Percentiles rank a stretch among this genome's conserved stretches.
Evolutionary conservation across 2,888 invertebrate species (phyloP).

Genomic region (Nematopogon swammerdamellus): DNA sequence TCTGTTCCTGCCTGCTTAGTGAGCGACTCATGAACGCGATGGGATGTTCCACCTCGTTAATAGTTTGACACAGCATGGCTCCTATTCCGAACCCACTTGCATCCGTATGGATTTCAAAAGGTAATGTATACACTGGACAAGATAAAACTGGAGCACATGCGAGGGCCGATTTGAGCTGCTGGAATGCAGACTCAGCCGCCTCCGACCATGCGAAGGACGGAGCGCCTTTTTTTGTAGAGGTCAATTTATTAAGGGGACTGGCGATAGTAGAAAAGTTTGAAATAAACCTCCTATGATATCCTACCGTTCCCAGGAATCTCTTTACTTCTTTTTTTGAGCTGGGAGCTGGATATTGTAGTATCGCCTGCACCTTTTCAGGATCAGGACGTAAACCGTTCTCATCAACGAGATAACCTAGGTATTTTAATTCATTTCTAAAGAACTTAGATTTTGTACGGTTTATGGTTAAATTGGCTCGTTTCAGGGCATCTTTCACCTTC

Average conservation of each 20-base stretch:
- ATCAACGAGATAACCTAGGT: constrained; percentile 13
- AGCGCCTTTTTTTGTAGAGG: constrained; percentile 10
- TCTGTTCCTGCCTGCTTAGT: constrained; percentile 1
- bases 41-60: too few relatives aligned
- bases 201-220: too few relatives aligned
- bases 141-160: constrained; percentile 3
- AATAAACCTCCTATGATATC: constrained; percentile 7
- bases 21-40: constrained; percentile 11
- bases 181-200: constrained; percentile 14
- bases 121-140: constrained; percentile 1
- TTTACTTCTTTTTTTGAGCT: constrained; percentile 10
- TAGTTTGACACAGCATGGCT: too few relatives aligned
- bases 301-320: constrained; percentile 5
- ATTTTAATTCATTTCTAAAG: too few relatives aligned
- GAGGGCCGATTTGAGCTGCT: constrained; percentile 7
- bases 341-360: constrained; percentile 13
- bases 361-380: constrained; percentile 13
- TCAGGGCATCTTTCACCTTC: not conserved
- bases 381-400: constrained; percentile 13
- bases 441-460: constrained; percentile 2
- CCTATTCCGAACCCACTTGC: constrained; percentile 2
- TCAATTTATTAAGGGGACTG: constrained; percentile 14
- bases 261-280: constrained; percentile 5
- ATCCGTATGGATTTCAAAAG: constrained; percentile 5
- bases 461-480: not conserved